phyloP scores from a whole-genome alignment of 2,888 invertebrate species.

The Sisyra terminalis region DNA sequence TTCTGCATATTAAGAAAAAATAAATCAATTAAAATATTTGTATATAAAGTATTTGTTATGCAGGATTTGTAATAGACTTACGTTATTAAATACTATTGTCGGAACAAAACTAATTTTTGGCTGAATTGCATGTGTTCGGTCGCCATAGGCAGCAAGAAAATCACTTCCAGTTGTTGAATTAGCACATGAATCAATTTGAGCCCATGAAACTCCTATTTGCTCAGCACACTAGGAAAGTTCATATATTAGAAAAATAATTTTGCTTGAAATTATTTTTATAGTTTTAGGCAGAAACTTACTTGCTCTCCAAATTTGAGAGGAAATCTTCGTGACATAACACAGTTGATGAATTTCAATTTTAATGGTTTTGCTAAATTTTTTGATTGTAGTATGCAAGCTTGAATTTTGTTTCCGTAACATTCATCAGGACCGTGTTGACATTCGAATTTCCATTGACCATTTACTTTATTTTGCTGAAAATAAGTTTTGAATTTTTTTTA shows the following conservation, averaged over 20 bases:
- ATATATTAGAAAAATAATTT: too few species aligned
- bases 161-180: constrained; percentile 19
- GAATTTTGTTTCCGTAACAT: constrained; percentile 32
- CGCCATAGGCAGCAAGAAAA: constrained; percentile 23
- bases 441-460: constrained; percentile 19
- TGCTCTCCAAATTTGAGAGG: constrained; percentile 17
- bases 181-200: constrained; percentile 19
- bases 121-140: constrained; percentile 20
- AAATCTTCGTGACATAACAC: constrained; percentile 21
- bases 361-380: constrained; percentile 18
- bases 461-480: too few species aligned
- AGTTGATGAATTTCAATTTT: constrained; percentile 22
- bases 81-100: constrained; percentile 25
- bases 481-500: too few species aligned
- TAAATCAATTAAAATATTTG: too few species aligned
- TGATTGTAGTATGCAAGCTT: constrained; percentile 28
- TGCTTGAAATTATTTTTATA: too few species aligned
- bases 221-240: constrained; percentile 28
- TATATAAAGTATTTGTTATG: too few species aligned
- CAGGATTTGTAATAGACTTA: too few species aligned
- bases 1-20: too few species aligned
- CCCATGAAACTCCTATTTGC: constrained; percentile 15
- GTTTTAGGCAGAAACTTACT: too few species aligned
- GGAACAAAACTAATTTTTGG: constrained; percentile 25
- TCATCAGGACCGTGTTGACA: constrained; percentile 35